These are phyloP conservation scores for Cavia aperea DNA, from an alignment of 2,113 vertebrate species.

Conservation along the genomic window DNA sequence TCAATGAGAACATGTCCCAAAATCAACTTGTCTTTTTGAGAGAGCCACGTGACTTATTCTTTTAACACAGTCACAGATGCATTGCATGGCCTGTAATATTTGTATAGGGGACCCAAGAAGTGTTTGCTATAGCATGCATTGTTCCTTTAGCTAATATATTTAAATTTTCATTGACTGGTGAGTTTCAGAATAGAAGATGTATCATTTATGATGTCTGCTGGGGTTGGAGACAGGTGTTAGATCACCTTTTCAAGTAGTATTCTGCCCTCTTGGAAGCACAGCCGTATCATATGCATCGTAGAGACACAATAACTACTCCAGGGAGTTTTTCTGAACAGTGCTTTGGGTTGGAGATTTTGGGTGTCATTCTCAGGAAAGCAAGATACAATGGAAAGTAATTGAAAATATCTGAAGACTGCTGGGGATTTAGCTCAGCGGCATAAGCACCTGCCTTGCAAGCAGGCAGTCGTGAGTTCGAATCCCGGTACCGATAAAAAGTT, in stretches of 20 bases:
- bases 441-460: no score
- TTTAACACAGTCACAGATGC: background rate
- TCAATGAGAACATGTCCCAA: conserved; percentile 3
- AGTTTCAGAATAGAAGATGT: background rate
- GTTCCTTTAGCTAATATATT: background rate
- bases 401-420: background rate
- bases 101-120: background rate
- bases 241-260: background rate
- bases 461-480: no score
- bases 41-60: background rate
- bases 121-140: background rate
- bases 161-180: background rate
- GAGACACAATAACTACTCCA: background rate
- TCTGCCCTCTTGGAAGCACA: background rate
- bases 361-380: background rate
- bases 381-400: background rate
- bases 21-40: background rate
- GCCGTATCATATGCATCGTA: background rate
- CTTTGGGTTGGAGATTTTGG: conserved; percentile 1
- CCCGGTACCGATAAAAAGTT: no score
- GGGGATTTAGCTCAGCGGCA: no score
- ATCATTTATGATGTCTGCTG: background rate
- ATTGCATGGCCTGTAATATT: background rate
- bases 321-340: background rate
- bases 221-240: background rate